These are phyloP conservation scores for Amitus sp. DNA, from an alignment of 2,888 invertebrate species.

Conservation along the genomic window DNA sequence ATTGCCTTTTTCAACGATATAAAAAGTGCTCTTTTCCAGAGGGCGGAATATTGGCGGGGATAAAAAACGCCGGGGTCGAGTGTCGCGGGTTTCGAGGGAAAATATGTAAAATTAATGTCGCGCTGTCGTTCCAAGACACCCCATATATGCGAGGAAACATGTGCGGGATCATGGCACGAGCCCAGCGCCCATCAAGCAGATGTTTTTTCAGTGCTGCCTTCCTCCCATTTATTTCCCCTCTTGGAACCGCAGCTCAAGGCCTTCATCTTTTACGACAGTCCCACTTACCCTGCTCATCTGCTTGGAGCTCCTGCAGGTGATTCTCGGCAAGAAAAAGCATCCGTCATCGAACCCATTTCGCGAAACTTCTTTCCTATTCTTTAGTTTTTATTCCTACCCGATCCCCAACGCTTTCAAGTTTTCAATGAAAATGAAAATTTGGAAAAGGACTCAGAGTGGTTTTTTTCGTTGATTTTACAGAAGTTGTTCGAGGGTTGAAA, in stretches of 20 bases:
- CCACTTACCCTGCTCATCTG: not conserved
- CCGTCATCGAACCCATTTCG: not conserved
- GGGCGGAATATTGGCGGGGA: no score
- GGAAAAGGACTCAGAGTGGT: no score
- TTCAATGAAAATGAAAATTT: no score
- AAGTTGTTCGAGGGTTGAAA: no score
- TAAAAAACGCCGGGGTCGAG: not conserved
- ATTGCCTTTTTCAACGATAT: no score
- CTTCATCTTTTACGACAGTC: slow-evolving; percentile 4
- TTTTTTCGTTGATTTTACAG: no score
- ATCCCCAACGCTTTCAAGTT: no score
- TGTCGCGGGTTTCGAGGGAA: no score
- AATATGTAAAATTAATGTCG: not conserved
- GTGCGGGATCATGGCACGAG: slow-evolving; percentile 1
- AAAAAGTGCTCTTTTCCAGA: no score
- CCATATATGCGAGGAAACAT: not conserved
- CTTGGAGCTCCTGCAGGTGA: slow-evolving; percentile 1
- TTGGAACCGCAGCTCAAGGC: slow-evolving; percentile 2
- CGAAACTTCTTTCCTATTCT: not conserved
- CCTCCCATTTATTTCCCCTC: slow-evolving; percentile 1
- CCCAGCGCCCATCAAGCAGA: not conserved
- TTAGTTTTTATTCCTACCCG: not conserved
- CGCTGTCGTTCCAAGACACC: not conserved
- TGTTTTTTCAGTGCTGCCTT: slow-evolving; percentile 1
- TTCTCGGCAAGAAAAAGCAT: not conserved